A percentile compares a stretch with the other conserved stretches of the same genome.
Conservation (phyloP, 2,888 invertebrate genomes). For the Lasioglossum villosulum region DNA sequence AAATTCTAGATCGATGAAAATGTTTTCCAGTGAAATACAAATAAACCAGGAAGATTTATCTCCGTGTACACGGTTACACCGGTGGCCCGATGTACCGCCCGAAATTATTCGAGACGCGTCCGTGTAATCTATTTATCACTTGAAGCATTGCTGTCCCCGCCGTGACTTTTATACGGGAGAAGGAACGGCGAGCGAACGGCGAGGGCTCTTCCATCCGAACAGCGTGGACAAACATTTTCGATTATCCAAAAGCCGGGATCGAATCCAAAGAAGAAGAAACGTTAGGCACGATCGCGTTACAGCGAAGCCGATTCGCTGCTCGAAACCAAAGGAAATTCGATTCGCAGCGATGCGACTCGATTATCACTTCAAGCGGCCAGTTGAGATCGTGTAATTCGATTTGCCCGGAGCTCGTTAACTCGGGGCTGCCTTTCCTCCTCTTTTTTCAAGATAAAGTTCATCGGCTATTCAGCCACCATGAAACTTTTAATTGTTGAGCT, state of each 20-base stretch:
- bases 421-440: neutral
- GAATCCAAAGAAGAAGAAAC: slow-evolving; percentile 7
- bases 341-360: slow-evolving; percentile 11
- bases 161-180: slow-evolving; percentile 47
- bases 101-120: slow-evolving; percentile 57
- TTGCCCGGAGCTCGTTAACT: neutral
- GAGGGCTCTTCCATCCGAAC: slow-evolving; percentile 5
- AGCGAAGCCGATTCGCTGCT: neutral
- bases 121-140: slow-evolving; percentile 61
- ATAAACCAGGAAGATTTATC: neutral
- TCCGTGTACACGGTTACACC: slow-evolving; percentile 1
- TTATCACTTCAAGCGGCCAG: slow-evolving; percentile 26
- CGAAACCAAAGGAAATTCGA: slow-evolving; percentile 31
- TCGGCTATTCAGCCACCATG: neutral
- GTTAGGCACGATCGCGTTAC: slow-evolving; percentile 29
- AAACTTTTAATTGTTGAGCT: slow-evolving; percentile 6
- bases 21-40: neutral
- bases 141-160: slow-evolving; percentile 45
- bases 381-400: slow-evolving; percentile 15
- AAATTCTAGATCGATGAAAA: neutral
- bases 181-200: slow-evolving; percentile 17
- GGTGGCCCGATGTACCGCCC: slow-evolving; percentile 9
- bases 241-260: neutral
- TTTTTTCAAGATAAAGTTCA: neutral
- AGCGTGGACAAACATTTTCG: slow-evolving; percentile 37